A percentile compares a stretch with the other conserved stretches of the same genome.
These are phyloP conservation scores for Scolopax rusticola DNA, from an alignment of 2,797 vertebrate genomes.

Conservation along the genomic window DNA sequence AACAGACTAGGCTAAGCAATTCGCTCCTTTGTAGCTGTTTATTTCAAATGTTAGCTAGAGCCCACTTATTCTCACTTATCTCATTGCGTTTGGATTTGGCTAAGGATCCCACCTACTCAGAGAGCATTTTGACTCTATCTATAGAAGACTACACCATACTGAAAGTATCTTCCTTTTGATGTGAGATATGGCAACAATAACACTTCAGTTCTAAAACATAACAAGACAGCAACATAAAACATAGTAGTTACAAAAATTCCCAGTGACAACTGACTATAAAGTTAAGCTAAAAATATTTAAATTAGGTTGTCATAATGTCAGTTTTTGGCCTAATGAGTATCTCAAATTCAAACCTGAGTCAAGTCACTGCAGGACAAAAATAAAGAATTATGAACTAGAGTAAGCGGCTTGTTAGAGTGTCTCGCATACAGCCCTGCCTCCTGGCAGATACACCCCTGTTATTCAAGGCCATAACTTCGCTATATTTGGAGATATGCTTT, in stretches of 20 bases:
- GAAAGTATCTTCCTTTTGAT: constrained; percentile 47
- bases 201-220: constrained; percentile 58
- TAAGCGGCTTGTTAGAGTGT: not conserved
- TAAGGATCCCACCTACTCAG: constrained; percentile 60
- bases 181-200: constrained; percentile 62
- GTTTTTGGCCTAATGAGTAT: not conserved
- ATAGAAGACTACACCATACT: constrained; percentile 58
- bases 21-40: constrained; percentile 55
- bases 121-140: constrained; percentile 56
- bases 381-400: not conserved
- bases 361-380: constrained; percentile 5
- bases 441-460: not conserved
- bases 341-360: not conserved
- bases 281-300: constrained; percentile 13
- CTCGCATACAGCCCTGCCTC: not conserved
- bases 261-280: not conserved
- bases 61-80: constrained; percentile 66
- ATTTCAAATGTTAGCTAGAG: constrained; percentile 58
- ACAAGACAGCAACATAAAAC: constrained; percentile 40
- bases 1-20: constrained; percentile 36
- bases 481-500: not conserved
- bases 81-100: constrained; percentile 55
- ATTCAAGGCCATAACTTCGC: not conserved
- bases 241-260: constrained; percentile 44
- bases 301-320: not conserved